phyloP scores from a whole-genome alignment of 2,888 invertebrate species.

The Leptodirus hochenwartii region DNA sequence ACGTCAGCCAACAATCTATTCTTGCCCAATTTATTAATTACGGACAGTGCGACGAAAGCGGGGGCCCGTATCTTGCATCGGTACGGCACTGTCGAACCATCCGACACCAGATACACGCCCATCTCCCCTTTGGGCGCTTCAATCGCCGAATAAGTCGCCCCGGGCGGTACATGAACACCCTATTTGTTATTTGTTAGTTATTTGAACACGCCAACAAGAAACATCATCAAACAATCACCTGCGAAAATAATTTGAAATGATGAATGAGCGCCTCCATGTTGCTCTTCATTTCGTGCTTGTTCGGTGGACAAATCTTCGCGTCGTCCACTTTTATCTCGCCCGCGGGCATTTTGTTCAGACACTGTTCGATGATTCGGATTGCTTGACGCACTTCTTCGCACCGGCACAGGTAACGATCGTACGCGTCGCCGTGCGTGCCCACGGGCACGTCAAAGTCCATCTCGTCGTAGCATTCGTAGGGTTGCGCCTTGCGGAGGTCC shows the following conservation, averaged over 20 bases:
- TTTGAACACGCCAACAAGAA: too few species aligned
- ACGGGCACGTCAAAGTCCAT: constrained; percentile 73
- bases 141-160: constrained; percentile 56
- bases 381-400: constrained; percentile 60
- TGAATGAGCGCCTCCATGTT: constrained; percentile 85
- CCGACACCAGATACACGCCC: constrained; percentile 71
- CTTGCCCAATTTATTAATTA: constrained; percentile 36
- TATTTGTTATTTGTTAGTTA: too few species aligned
- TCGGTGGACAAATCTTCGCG: constrained; percentile 57
- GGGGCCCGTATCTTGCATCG: constrained; percentile 26
- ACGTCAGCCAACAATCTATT: constrained; percentile 46
- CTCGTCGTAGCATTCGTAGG: constrained; percentile 69
- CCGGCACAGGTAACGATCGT: constrained; percentile 58
- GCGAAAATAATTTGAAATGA: constrained; percentile 72
- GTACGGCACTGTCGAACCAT: constrained; percentile 61
- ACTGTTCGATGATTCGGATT: constrained; percentile 58
- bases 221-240: too few species aligned
- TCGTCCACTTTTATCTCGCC: constrained; percentile 69
- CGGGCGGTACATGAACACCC: constrained; percentile 74
- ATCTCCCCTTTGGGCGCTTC: constrained; percentile 80
- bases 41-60: constrained; percentile 41
- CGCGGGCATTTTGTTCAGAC: constrained; percentile 63
- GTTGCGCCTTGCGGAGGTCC: constrained; percentile 66
- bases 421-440: constrained; percentile 67
- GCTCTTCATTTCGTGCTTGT: constrained; percentile 67